Evolutionary conservation across 2,113 vertebrate species (phyloP), one percentile per base, ranked within the genome.

Genomic region (Pheucticus melanocephalus): DNA sequence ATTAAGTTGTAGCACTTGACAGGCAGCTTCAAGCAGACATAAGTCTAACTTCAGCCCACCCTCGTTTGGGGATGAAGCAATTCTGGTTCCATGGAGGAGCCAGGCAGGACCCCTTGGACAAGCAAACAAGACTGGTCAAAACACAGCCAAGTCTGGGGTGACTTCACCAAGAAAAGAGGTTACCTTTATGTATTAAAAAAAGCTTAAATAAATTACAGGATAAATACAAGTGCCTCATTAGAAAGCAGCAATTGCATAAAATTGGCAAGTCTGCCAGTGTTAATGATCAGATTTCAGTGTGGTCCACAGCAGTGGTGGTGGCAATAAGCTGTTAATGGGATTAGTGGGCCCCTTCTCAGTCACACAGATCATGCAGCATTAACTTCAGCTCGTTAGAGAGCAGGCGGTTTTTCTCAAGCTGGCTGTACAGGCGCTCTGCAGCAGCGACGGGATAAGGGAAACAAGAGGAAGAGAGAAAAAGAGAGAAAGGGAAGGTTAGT

Each of bases 341-440:
- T 89, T 96, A 96, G 95, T 65, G 96, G 95, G 95, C 94, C 97
- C 95, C 95, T 95, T 92, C 86, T 98, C 98, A 98, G 96, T 98
- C 98, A 97, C 98, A 98, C 60, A 98, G 97, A 98, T 98, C 98
- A 97, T 98, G 98, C 97, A 98, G 98, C 88, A 96, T 98, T 97
- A 98, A 96, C 98, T 98, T 98, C 98, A 98, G 97, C 97, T 98
- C 98, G 31, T 97, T 98, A 97, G 98, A 97, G 95, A 98, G 98
- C 97, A 98, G 96, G 33, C 94, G 97, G 95, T 97, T 98, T 98
- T 96, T 97, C 97, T 98, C 98, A 96, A 98, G 97, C 91, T 98
- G 98, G 97, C 97, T 98, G 98, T 97, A 98, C 92, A 98, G 97
- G 88, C 79, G 95, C 96, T 98, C 98, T 98, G 97, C 94, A 94